These are phyloP conservation scores for Drosophila obscura DNA, from an alignment of 1,140 invertebrate genomes.

Conservation along the genomic window DNA sequence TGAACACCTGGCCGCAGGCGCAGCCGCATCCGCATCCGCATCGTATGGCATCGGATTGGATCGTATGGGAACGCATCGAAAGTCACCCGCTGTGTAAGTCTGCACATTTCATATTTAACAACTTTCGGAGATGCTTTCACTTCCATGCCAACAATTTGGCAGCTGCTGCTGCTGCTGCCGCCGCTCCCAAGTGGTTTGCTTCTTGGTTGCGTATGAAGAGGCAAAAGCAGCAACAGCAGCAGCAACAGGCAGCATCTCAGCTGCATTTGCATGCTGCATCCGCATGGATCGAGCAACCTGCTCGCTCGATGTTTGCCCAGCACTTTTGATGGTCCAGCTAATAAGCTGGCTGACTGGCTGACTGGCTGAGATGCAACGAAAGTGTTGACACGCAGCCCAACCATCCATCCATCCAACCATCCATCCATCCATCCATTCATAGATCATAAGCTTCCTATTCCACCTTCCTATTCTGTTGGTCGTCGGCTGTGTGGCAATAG, in stretches of 20 bases:
- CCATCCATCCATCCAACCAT: not conserved
- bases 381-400: conserved; percentile 5
- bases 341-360: conserved; percentile 19
- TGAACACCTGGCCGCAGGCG: too few species aligned
- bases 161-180: conserved; percentile 22
- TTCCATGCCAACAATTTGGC: conserved; percentile 71
- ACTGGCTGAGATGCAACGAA: conserved; percentile 12
- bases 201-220: conserved; percentile 36
- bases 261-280: conserved; percentile 42
- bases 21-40: too few species aligned
- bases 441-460: too few species aligned
- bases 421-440: not conserved
- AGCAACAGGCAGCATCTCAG: conserved; percentile 14
- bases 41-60: not conserved
- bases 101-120: conserved; percentile 67
- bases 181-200: conserved; percentile 28
- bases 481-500: conserved; percentile 2
- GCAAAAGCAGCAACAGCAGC: conserved; percentile 7
- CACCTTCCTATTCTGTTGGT: too few species aligned
- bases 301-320: conserved; percentile 10
- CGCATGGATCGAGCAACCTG: conserved; percentile 3
- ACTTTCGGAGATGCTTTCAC: conserved; percentile 78
- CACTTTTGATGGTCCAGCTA: conserved; percentile 12
- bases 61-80: conserved; percentile 2
- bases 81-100: conserved; percentile 6